Evolutionary conservation across 2,113 vertebrate species (phyloP).

Genomic region (Apteryx mantelli): DNA sequence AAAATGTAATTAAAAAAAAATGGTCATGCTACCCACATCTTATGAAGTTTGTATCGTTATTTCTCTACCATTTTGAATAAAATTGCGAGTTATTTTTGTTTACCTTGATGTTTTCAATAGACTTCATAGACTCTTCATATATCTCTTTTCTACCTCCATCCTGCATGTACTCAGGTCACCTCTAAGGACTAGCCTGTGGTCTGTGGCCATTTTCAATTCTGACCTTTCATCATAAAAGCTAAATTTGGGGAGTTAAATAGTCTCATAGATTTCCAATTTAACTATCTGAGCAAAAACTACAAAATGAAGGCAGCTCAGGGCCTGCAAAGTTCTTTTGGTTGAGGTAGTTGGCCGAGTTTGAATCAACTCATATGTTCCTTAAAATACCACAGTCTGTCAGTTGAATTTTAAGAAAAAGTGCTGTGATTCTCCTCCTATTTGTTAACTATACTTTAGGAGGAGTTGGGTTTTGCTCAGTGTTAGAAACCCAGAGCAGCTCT

Average conservation of each 20-base stretch:
- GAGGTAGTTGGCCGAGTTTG: background rate
- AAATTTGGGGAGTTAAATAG: background rate
- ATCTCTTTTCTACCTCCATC: background rate
- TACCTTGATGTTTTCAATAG: background rate
- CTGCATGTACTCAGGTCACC: background rate
- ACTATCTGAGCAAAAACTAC: background rate
- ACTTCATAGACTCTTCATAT: background rate
- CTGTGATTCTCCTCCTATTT: background rate
- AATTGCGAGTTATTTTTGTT: background rate
- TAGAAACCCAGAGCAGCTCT: background rate
- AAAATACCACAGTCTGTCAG: background rate
- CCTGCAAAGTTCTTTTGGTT: background rate
- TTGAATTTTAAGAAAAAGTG: background rate
- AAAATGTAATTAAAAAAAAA: background rate
- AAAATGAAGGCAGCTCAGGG: background rate
- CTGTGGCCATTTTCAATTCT: background rate
- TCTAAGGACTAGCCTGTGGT: background rate
- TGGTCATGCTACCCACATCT: background rate
- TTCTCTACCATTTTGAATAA: background rate
- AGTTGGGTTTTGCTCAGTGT: background rate
- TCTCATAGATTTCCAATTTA: background rate
- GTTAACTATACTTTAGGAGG: background rate
- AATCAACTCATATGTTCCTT: background rate
- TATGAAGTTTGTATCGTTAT: background rate
- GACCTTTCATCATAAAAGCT: background rate